Base-by-base conservation (phyloP, 1,140 invertebrate genomes). In the Leptestheria dahalacensis region DNA sequence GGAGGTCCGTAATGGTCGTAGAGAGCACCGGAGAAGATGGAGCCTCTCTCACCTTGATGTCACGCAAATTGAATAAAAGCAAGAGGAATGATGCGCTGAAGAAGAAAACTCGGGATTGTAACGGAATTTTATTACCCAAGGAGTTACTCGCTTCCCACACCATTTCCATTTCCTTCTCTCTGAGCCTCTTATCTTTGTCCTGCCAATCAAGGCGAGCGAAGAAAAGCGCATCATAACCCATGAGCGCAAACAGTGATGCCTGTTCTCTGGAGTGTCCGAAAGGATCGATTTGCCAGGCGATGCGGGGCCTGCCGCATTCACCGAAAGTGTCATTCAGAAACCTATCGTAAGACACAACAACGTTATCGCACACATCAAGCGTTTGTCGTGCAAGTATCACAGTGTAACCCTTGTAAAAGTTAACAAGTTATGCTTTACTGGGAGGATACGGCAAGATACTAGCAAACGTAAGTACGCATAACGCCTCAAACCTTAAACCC, bases 261-360 rank as follows among this genome's bases (percentile, higher is more conserved):
- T 86, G 81, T 74, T 94, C 91, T 24, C 86, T 71, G 0, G 89
- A 90, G 68, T 96, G 91, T 0, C 91, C 91, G 67, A 94, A 95
- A 0, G 91, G 89, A 74, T 94, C 90, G 49, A 95, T 93, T 70
- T 95, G 91, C 91, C 91, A 95, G 2, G 85, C 89, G 10, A 91
- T 78, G 25, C 77, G 78, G 0, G 90, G 91, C 12, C 81, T 72
- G 0, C 78, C 89, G 69, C 90, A 94, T 12, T 79, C 72, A 0
- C 90, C 91, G 68, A 95, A 91, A 0, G 82, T 85, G 15, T 91
- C 81, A 61, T 88, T 82, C 1, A 95, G 69, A 53, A 82, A 79
- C 62, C 71, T 64, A 59, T 73, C 68, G 12, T 75, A 74, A 3
- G 23, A 18, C 26, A 10, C n/a, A 23, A 24, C 0, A 6, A n/a